Evolutionary conservation across 2,797 vertebrate genomes (phyloP).

Genomic region (Dicrostonyx torquatus): DNA sequence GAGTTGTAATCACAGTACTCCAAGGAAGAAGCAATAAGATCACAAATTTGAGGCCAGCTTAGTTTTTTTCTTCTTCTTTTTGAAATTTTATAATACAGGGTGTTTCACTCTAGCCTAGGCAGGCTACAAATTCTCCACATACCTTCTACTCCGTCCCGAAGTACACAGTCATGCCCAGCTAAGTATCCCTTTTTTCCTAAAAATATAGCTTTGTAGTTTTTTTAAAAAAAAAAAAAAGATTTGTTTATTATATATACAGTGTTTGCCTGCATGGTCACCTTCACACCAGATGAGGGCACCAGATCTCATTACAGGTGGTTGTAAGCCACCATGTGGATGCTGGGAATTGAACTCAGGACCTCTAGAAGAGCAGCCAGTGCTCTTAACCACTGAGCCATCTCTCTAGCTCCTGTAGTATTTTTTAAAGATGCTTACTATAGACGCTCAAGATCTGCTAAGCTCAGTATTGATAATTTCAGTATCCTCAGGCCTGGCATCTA

Average conservation of each 20-base stretch:
- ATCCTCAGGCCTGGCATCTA: neutral
- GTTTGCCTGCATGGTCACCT: no score
- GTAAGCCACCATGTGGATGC: no score
- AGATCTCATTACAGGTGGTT: no score
- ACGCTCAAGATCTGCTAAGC: neutral
- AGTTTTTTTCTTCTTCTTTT: neutral
- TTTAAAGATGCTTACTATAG: neutral
- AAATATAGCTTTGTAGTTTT: neutral
- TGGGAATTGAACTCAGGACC: no score
- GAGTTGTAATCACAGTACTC: neutral
- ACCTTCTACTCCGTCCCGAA: neutral
- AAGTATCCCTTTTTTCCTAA: constrained; percentile 16
- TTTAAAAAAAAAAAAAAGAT: no score
- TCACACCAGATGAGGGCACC: no score
- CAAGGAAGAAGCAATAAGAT: neutral
- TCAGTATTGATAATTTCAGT: neutral
- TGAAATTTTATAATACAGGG: neutral
- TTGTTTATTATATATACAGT: no score
- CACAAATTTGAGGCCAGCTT: neutral
- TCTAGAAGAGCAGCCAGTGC: no score
- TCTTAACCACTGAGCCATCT: no score
- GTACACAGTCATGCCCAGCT: neutral
- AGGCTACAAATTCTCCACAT: neutral
- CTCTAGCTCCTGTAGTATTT: no score
- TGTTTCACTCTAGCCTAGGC: neutral